phyloP scores from a whole-genome alignment of 2,888 invertebrate species.

The Drosophila limbata region DNA sequence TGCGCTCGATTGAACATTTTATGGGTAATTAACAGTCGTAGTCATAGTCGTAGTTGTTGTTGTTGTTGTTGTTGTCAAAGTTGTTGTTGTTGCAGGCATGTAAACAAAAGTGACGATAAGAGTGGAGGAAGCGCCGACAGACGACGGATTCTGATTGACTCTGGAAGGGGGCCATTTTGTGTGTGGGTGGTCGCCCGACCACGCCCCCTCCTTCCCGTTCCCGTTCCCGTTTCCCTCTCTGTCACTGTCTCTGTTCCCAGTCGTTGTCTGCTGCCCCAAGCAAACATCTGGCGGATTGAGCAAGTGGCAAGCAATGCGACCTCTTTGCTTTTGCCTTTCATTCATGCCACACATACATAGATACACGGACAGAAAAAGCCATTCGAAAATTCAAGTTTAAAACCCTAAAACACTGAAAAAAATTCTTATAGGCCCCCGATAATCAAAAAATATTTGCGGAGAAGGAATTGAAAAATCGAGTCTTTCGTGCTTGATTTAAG shows the following conservation, averaged over 20 bases:
- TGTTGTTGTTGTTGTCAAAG: constrained; percentile 1
- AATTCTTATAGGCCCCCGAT: no score
- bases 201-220: neutral
- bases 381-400: no score
- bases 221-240: neutral
- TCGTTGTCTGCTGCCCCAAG: neutral
- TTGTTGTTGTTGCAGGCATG: constrained; percentile 23
- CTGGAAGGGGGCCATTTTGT: constrained; percentile 7
- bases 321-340: constrained; percentile 11
- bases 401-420: no score
- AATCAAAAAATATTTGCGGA: no score
- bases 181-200: constrained; percentile 42
- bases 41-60: constrained; percentile 17
- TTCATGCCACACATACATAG: neutral
- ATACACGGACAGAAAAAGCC: neutral
- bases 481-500: no score
- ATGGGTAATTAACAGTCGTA: constrained; percentile 52
- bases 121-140: constrained; percentile 5
- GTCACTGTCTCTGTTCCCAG: no score
- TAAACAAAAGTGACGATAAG: constrained; percentile 45
- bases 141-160: constrained; percentile 12
- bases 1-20: constrained; percentile 57
- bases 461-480: no score
- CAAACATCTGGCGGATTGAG: constrained; percentile 51
- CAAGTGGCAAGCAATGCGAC: constrained; percentile 49